These are phyloP conservation scores for Trinorchestia longiramus DNA, from an alignment of 1,140 invertebrate species.

Conservation along the genomic window DNA sequence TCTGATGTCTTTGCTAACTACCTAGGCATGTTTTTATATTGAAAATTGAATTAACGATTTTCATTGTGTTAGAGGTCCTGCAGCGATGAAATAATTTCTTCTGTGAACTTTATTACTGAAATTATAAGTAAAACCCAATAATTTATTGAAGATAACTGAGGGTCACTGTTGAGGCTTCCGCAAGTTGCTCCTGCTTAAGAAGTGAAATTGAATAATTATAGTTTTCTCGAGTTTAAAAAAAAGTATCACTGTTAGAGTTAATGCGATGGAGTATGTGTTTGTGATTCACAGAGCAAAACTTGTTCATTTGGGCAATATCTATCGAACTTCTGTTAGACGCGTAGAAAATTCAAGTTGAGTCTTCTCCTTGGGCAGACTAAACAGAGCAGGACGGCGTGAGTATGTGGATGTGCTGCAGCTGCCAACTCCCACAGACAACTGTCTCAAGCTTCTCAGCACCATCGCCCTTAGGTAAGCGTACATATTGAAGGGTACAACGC, in stretches of 20 bases:
- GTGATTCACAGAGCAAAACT: neutral
- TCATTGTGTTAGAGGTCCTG: too few relatives aligned
- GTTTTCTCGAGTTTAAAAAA: neutral
- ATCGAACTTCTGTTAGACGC: neutral
- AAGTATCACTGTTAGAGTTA: neutral
- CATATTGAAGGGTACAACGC: neutral
- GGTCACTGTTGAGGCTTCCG: neutral
- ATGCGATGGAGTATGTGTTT: neutral
- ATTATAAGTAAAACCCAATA: neutral
- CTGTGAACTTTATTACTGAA: too few relatives aligned
- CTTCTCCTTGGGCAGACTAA: neutral
- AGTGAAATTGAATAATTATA: neutral
- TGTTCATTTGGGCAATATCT: neutral
- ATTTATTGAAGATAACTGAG: neutral
- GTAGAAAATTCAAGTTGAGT: neutral
- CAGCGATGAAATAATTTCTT: too few relatives aligned
- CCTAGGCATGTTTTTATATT: too few relatives aligned
- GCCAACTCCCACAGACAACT: neutral
- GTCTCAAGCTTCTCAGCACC: neutral
- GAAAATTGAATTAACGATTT: too few relatives aligned
- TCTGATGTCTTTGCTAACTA: too few relatives aligned
- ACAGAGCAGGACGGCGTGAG: conserved; percentile 15
- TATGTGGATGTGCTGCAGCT: neutral
- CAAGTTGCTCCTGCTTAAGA: neutral
- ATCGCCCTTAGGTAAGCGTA: neutral